Base-by-base conservation (phyloP, 1,140 invertebrate species). In the Coboldia fuscipes region DNA sequence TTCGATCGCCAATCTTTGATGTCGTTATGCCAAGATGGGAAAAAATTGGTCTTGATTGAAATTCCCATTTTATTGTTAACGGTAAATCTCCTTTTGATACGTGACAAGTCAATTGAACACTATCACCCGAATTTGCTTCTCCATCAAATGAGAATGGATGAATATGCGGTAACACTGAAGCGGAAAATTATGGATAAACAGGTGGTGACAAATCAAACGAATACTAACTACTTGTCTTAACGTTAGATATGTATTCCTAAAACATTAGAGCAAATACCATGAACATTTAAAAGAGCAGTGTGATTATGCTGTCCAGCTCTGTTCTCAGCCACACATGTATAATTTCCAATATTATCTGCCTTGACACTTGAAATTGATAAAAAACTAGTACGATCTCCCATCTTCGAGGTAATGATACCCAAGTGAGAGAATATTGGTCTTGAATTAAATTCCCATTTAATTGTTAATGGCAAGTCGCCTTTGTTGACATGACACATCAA, bases 301-400 rank as follows among this genome's bases (percentile, higher is more conserved):
- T 65, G 61, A 27, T 58, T 60, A 8, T 55, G 53, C 7, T 46
- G 54, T n/a, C 70, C 71, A 16, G 70, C 75, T 24, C 46, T 47
- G 45, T 73, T 75, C 47, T 50, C 56, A 9, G 63, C 66, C 33
- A 54, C 56, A 48, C 74, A 79, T 37, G 75, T 80, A 50, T 83
- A 86, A 42, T 70, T 70, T 44, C 75, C 75, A 51, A 63, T 65
- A 49, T 84, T 78, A 36, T 63, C 60, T 34, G 68, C 71, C 30
- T 63, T 61, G n/a, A 75, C 71, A 31, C 68, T 67, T 45, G 75
- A 68, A 42, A 83, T 75, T 36, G 70, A 73, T 39, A 83, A 56
- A 40, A 72, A 68, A 45, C 72, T 79, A 13, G 64, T 60, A 33
- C 63, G 52, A 39, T 60, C 58, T 37, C 52, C 56, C 37, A 59